Base-by-base conservation (phyloP, 2,113 vertebrate species). In the Myrmecophaga tridactyla region DNA sequence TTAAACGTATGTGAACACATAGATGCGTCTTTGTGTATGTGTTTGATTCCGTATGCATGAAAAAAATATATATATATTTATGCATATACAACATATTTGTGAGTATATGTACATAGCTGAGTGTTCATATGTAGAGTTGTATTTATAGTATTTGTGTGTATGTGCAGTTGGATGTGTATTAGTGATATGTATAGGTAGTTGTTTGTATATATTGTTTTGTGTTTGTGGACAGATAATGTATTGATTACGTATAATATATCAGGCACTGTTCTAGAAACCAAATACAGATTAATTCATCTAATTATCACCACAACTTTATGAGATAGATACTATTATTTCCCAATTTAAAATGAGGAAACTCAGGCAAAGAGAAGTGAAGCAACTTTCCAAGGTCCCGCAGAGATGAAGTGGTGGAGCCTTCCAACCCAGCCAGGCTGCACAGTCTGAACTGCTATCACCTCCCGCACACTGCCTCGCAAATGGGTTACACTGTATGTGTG, bases 311-410 rank as follows among this genome's bases (percentile, higher is more conserved):
- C 58, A 69, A 36, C 51, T 80, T 83, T 80, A 83, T 81, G 63
- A n/a, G n/a, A n/a, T 53, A 94, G 27, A 76, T 36, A 17, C 7
- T 13, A 65, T 84, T 76, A 81, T 51, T 53, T 62, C 39, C 43
- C 34, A n/a, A 73, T 93, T 76, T 43, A 56, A 65, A 77, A 86
- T 72, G 67, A 94, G n/a, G 41, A 62, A 86, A 75, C 75, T 73
- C 43, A 9, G 46, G 39, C 58, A 72, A 53, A 89, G 89, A 83
- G 53, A 86, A 90, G 65, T 94, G 63, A 80, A 93, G 41, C 67
- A 39, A 48, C 80, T 94, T 63, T 65, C 86, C 70, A 63, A 89
- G 90, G 83, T 92, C 92, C 72, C 25, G 0, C n/a, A 88, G 67
- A 85, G 14, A n/a, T 46, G 36, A 86, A 69, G 56, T 43, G 27